These are phyloP conservation scores for Amphiprion clarkii DNA, from an alignment of 2,797 vertebrate species.

Conservation along the genomic window DNA sequence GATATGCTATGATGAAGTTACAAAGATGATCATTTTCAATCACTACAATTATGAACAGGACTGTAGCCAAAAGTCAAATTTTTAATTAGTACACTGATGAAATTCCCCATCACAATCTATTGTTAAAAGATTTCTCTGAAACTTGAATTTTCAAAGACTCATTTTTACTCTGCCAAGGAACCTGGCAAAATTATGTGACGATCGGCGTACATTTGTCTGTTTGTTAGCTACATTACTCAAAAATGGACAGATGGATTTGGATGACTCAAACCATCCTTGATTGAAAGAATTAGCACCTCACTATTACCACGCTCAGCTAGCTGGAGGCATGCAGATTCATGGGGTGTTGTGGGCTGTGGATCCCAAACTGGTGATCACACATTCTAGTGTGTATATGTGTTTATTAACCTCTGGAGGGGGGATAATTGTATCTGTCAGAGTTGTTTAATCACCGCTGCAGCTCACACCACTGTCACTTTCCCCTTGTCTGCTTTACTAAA, in stretches of 20 bases:
- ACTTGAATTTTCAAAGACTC: neutral
- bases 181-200: too few relatives aligned
- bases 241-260: too few relatives aligned
- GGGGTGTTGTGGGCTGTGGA: conserved; percentile 55
- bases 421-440: conserved; percentile 85
- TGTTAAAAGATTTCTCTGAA: neutral
- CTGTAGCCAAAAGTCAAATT: too few relatives aligned
- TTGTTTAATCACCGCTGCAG: conserved; percentile 77
- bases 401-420: conserved; percentile 81
- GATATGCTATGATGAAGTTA: too few relatives aligned
- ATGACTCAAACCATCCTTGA: neutral
- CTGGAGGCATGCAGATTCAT: conserved; percentile 28
- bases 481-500: conserved; percentile 69
- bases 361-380: conserved; percentile 68
- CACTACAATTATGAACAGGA: too few relatives aligned
- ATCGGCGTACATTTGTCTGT: too few relatives aligned
- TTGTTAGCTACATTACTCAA: too few relatives aligned
- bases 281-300: conserved; percentile 22
- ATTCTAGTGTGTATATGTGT: conserved; percentile 75
- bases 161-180: neutral
- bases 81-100: neutral
- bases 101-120: neutral
- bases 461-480: conserved; percentile 73
- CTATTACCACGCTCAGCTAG: neutral
- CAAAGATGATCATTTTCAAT: too few relatives aligned